Base-by-base conservation (phyloP, 2,113 vertebrate genomes). In the Manacus vitellinus region DNA sequence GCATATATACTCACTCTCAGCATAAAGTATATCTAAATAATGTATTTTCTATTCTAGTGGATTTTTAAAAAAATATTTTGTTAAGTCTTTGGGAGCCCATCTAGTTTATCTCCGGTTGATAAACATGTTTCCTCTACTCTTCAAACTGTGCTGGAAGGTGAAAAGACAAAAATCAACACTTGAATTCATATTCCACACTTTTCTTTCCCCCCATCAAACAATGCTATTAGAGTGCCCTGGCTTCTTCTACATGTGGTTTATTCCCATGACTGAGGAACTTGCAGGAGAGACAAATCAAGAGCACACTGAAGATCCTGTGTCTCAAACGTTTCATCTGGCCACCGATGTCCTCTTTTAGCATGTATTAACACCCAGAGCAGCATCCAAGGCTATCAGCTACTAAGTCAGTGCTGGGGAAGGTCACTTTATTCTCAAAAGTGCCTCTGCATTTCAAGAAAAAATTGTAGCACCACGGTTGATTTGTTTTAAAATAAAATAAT, bases 1-100 rank as follows among this genome's bases (percentile, higher is more conserved):
- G 98, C 97, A 98, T 97, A 98, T 98, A 98, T 97, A 98, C 97
- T 98, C 97, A 98, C 95, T 98, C 96, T 98, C 98, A 97, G 97
- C 97, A 98, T 98, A 98, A 98, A 98, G 98, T 97, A 97, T 98
- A 98, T 97, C 98, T 98, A 98, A 98, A 98, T 98, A 98, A 98
- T 97, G 98, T 97, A 98, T 97, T 97, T 98, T 97, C 98, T 98
- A 98, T 97, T 97, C 98, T 98, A 98, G 95, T 91, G 97, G 94
- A 97, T 98, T 98, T 98, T 98, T 97, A 97, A 98, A 98, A 98
- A 98, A 98, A 98, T 98, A 98, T 97, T 97, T 98, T 96, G 96
- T 98, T 98, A 98, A 98, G 98, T 98, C 98, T 98, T 98, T 98
- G 98, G 98, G 98, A 98, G 97, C 97, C 98, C 97, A 97, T 96